phyloP scores from a whole-genome alignment of 1,140 invertebrate genomes.

The Palaemon carinicauda region DNA sequence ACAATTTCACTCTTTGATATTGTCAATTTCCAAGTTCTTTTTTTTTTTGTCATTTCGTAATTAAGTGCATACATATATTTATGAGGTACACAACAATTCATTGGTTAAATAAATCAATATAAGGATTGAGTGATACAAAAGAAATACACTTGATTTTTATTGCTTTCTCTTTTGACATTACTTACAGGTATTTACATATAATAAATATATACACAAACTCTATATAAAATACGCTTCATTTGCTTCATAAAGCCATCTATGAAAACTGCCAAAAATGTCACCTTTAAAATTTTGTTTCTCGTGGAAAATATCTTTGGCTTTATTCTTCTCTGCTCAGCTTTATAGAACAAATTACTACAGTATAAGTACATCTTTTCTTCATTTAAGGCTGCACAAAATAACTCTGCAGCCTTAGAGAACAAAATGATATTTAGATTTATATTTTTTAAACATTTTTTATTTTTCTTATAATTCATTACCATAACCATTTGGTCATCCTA shows the following conservation, averaged over 20 bases:
- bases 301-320: slow-evolving; percentile 50
- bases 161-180: slow-evolving; percentile 52
- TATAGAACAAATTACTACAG: slow-evolving; percentile 29
- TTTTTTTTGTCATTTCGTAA: too few relatives aligned
- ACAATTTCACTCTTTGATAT: too few relatives aligned
- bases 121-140: background rate
- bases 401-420: background rate
- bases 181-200: slow-evolving; percentile 57
- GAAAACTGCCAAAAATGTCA: slow-evolving; percentile 51
- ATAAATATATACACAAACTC: slow-evolving; percentile 57
- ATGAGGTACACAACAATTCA: background rate
- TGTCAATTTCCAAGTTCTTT: too few relatives aligned
- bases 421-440: background rate
- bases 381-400: background rate
- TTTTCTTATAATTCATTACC: slow-evolving; percentile 28
- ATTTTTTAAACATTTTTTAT: slow-evolving; percentile 5
- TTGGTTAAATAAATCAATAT: too few relatives aligned
- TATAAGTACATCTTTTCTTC: background rate
- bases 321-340: slow-evolving; percentile 4
- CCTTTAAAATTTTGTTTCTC: slow-evolving; percentile 31
- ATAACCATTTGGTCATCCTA: slow-evolving; percentile 50
- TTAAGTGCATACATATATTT: too few relatives aligned
- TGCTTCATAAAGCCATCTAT: slow-evolving; percentile 55
- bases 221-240: slow-evolving; percentile 54
- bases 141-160: slow-evolving; percentile 52